Evolutionary conservation across 2,113 vertebrate genomes (phyloP).

Genomic region (Oreocharis arfaki): DNA sequence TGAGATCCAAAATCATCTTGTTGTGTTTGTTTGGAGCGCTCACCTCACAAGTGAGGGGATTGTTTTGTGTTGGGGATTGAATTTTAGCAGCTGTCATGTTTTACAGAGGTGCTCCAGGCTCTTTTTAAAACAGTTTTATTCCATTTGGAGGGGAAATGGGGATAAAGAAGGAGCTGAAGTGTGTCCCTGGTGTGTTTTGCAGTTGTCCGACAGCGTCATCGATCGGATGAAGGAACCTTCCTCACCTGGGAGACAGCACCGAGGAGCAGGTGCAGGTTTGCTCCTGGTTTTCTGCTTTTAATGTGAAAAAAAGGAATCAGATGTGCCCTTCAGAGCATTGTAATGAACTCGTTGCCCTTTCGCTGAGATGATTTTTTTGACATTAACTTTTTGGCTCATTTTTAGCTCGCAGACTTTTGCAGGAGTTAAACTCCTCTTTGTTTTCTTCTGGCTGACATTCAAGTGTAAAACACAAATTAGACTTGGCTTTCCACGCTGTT

Average conservation of each 20-base stretch:
- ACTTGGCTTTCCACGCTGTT: not conserved
- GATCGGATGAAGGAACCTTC: conserved; percentile 91
- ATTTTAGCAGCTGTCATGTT: not conserved
- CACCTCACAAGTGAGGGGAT: rapidly evolving
- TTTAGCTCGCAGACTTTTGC: not conserved
- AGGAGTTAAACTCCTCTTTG: not conserved
- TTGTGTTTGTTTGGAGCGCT: rapidly evolving
- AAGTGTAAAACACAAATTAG: not conserved
- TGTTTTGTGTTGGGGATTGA: rapidly evolving
- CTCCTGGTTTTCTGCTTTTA: not conserved
- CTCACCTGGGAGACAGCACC: conserved; percentile 47
- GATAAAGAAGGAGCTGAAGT: not conserved
- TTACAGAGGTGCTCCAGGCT: not conserved
- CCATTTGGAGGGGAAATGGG: rapidly evolving
- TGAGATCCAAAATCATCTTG: rapidly evolving
- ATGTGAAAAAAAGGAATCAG: not conserved
- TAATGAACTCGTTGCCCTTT: not conserved
- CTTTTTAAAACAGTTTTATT: rapidly evolving
- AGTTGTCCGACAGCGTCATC: conserved; percentile 93
- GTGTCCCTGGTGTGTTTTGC: conserved; percentile 14
- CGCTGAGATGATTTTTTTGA: rapidly evolving
- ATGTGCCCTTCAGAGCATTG: not conserved
- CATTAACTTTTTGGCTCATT: not conserved
- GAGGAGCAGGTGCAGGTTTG: conserved; percentile 63
- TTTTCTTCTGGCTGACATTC: not conserved